A percentile compares a stretch with the other conserved stretches of the same genome.
These are phyloP conservation scores for Poicephalus gulielmi DNA, from an alignment of 2,113 vertebrate genomes.

Conservation along the genomic window DNA sequence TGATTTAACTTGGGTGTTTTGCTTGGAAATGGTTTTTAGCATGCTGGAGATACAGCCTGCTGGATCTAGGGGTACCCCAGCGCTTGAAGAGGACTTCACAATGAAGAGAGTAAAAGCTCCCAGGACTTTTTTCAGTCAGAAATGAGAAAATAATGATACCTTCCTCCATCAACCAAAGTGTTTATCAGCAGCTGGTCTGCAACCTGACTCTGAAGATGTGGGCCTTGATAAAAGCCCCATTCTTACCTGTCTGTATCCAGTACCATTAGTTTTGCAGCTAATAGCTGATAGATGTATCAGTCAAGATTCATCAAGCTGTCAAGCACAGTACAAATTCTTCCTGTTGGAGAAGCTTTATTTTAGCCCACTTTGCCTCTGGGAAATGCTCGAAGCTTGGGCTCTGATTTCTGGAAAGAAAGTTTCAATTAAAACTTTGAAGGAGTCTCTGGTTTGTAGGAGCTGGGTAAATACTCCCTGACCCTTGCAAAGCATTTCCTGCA, in stretches of 20 bases:
- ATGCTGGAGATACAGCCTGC: not conserved
- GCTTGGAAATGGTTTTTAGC: not conserved
- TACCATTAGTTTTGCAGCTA: not conserved
- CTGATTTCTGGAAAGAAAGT: not conserved
- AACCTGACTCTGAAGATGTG: not conserved
- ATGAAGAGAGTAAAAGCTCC: not conserved
- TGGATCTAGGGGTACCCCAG: not conserved
- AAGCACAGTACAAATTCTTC: not conserved
- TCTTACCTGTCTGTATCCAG: not conserved
- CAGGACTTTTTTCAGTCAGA: not conserved
- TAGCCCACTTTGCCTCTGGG: not conserved
- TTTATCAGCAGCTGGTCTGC: not conserved
- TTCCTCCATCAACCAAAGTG: not conserved
- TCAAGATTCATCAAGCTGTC: not conserved
- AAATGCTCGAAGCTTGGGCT: not conserved
- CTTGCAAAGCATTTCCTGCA: not conserved
- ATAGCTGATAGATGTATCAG: not conserved
- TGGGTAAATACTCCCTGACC: not conserved
- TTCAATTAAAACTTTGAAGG: not conserved
- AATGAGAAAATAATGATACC: not conserved
- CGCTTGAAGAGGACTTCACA: not conserved
- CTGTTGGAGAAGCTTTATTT: not conserved
- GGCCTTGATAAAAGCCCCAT: not conserved
- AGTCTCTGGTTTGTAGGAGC: not conserved
- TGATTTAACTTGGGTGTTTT: not conserved